A percentile compares a stretch with the other conserved stretches of the same genome.
Evolutionary conservation across 2,888 invertebrate genomes (phyloP).

Genomic region (Idaea aversata): DNA sequence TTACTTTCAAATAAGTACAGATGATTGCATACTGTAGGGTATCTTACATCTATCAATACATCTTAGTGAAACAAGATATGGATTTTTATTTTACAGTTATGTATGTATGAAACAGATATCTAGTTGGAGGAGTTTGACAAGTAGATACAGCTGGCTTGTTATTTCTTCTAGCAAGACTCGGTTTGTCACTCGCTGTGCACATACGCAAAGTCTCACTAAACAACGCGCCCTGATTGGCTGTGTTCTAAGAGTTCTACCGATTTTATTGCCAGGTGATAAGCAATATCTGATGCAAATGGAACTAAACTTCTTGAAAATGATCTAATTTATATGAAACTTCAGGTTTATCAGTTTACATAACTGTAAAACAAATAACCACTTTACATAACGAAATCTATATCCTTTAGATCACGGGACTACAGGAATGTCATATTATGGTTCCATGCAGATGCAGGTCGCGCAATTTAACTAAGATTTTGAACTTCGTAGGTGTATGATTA

Average conservation of each 20-base stretch:
- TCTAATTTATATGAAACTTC: no score
- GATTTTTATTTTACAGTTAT: background rate
- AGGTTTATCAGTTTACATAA: background rate
- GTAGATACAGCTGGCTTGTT: background rate
- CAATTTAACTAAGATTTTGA: no score
- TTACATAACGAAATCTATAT: background rate
- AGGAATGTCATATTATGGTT: background rate
- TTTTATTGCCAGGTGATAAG: no score
- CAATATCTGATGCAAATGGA: no score
- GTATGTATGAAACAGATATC: background rate
- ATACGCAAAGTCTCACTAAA: no score
- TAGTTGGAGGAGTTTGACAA: background rate
- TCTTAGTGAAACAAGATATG: background rate
- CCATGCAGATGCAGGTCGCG: background rate
- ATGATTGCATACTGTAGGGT: background rate
- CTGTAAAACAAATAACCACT: background rate
- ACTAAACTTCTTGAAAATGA: no score
- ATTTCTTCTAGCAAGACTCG: no score
- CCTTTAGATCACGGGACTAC: background rate
- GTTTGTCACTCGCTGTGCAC: no score
- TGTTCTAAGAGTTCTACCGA: no score
- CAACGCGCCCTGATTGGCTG: no score
- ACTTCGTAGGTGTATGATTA: no score
- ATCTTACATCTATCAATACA: conserved; percentile 2
- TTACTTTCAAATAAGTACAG: conserved; percentile 10